Base-by-base conservation (phyloP, 2,797 vertebrate species). In the Protosalanx chinensis region DNA sequence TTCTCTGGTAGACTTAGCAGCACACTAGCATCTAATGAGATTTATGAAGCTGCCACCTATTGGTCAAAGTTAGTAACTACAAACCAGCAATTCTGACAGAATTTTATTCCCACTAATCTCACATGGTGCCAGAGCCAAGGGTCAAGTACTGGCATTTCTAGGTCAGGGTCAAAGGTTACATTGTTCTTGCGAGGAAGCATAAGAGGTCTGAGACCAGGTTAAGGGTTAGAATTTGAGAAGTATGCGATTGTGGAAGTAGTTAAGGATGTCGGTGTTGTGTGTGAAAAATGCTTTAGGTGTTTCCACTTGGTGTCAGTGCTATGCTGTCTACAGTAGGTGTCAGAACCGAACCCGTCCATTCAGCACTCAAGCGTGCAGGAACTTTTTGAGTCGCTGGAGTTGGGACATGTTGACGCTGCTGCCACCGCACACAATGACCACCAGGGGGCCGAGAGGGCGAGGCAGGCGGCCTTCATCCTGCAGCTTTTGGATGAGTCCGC, bases 351-450 rank as follows among this genome's bases (percentile, higher is more conserved):
- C 51, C 4, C 51, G 18, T 56, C 41, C 15, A 33, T n/a, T 32
- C 27, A 60, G 23, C 16, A n/a, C 16, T 84, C 69, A 82, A 68
- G 70, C 72, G 57, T 75, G 78, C 65, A 84, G 77, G 67, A 79
- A 73, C 20, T 57, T 67, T 46, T 63, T 75, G 59, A 85, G 72
- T 65, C 82, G 68, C 75, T 76, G 71, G 37, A 89, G 80, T 73
- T 85, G 81, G 33, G 81, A 67, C 56, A 78, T 53, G 66, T 81
- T 82, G 70, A 89, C 49, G 49, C 82, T 80, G 72, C 87, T 86
- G 64, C 88, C 88, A 1, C 88, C 88, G 2, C 88, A 89, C 62
- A 89, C 88, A 1, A 89, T 82, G 69, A 88, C 61, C 35, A 89
- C 81, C 68, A 89, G 65, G 3, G 79, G 80, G 46, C 66, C 79